Percentiles rank a stretch among this genome's conserved stretches.
Conservation (phyloP, 2,888 invertebrate genomes). For the Orthonychiurus folsomi region DNA sequence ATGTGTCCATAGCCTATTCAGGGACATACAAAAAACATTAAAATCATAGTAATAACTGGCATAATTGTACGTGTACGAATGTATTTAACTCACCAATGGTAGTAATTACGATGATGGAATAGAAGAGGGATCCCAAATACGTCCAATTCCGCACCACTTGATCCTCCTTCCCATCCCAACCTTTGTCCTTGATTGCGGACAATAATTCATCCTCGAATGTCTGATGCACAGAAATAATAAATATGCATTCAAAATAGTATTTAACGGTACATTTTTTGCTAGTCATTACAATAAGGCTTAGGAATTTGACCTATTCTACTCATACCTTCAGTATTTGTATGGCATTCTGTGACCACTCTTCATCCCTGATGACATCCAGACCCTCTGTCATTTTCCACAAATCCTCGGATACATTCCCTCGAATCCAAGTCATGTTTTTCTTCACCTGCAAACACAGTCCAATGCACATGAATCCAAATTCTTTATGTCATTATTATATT, state of each 20-base stretch:
- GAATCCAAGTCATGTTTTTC: constrained; percentile 59
- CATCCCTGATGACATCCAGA: constrained; percentile 57
- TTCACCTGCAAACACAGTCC: constrained; percentile 74
- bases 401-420: constrained; percentile 65
- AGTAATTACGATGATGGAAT: constrained; percentile 91
- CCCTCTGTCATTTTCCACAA: constrained; percentile 65
- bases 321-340: constrained; percentile 47
- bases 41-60: background rate
- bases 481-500: background rate
- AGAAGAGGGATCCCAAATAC: constrained; percentile 79
- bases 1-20: constrained; percentile 83
- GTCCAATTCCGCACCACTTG: constrained; percentile 62
- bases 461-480: no score
- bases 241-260: background rate
- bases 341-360: constrained; percentile 71
- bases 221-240: constrained; percentile 41
- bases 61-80: no score
- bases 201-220: constrained; percentile 63
- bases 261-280: no score
- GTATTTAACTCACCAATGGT: constrained; percentile 67
- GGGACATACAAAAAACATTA: background rate
- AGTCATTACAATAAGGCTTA: background rate
- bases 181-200: constrained; percentile 73
- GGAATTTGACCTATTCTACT: constrained; percentile 6
- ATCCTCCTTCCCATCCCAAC: constrained; percentile 72